Evolutionary conservation across 2,113 vertebrate species (phyloP).

Genomic region (Campylomormyrus tamandua): DNA sequence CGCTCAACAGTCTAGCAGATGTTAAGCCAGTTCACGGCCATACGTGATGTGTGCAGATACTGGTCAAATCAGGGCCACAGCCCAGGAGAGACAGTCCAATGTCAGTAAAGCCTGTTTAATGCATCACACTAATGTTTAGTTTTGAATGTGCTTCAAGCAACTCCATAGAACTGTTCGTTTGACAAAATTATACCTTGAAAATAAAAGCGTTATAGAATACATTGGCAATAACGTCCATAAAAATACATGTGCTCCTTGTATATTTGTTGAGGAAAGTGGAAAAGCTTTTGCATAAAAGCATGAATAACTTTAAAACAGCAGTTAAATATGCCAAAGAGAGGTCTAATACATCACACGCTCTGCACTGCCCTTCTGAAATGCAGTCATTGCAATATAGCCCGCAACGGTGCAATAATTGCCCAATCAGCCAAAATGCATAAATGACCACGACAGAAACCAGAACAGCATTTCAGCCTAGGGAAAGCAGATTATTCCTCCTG

Average conservation of each 20-base stretch:
- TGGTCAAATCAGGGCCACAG: not conserved
- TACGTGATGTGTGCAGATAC: not conserved
- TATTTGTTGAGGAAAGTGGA: not conserved
- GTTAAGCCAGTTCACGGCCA: not conserved
- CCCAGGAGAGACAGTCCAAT: not conserved
- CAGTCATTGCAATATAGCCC: not conserved
- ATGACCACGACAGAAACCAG: not conserved
- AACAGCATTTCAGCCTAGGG: not conserved
- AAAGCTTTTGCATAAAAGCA: not conserved
- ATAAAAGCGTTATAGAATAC: not conserved
- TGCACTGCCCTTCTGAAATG: not conserved
- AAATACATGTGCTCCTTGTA: not conserved
- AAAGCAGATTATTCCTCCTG: not conserved
- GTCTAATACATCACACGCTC: not conserved
- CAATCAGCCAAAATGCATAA: constrained; percentile 8
- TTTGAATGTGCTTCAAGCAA: not conserved
- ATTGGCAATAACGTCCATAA: not conserved
- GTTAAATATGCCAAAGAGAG: not conserved
- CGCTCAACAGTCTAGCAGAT: too few relatives aligned
- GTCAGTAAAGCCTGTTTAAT: not conserved
- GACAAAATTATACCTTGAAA: not conserved
- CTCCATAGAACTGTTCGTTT: not conserved
- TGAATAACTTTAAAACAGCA: not conserved
- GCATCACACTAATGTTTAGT: not conserved
- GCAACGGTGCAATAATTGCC: not conserved